Base-by-base conservation (phyloP, 2,888 invertebrate genomes). In the Noctua janthe region DNA sequence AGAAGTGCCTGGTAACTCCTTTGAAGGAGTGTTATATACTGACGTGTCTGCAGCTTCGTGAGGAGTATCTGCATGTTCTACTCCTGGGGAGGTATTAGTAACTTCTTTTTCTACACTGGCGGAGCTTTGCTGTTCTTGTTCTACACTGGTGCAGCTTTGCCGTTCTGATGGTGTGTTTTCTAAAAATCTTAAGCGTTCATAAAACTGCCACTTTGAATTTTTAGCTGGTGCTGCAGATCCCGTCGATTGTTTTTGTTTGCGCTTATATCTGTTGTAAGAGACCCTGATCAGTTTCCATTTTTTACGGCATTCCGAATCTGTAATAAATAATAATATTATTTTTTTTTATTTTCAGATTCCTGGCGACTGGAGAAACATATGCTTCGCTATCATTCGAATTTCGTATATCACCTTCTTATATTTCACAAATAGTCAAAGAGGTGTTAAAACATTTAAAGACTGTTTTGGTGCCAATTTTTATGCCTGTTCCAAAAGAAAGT, bases 111-210 rank as follows among this genome's bases (percentile, higher is more conserved):
- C 76, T 67, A 67, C 75, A 78, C 72, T 74, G 43, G 43, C 10
- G 43, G 43, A 47, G 43, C 43, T 47, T 47, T 47, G 43, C 43
- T 47, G 43, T 47, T 47, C 43, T 47, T 47, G 47, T 47, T 47
- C 47, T 47, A 47, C 47, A 47, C 2, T 47, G 66, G 67, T 47
- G 67, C 1, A 75, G 75, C 75, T 67, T 75, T 74, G 77, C 80
- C 77, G 80, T 82, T 80, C 80, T 74, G 76, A 82, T 76, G 80
- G 82, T 79, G 73, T 81, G 73, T 81, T 78, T 81, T 79, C 81
- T 79, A 79, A 79, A 84, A 81, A 81, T 84, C 77, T 81, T 79
- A 84, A 76, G 13, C 81, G 84, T 79, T 84, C 66, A 84, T 81
- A 84, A 79, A 84, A 79, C 17, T 77, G 84, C 84, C 84, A 82